Conservation (phyloP, 1,140 invertebrate species). For the Drosophila varians region DNA sequence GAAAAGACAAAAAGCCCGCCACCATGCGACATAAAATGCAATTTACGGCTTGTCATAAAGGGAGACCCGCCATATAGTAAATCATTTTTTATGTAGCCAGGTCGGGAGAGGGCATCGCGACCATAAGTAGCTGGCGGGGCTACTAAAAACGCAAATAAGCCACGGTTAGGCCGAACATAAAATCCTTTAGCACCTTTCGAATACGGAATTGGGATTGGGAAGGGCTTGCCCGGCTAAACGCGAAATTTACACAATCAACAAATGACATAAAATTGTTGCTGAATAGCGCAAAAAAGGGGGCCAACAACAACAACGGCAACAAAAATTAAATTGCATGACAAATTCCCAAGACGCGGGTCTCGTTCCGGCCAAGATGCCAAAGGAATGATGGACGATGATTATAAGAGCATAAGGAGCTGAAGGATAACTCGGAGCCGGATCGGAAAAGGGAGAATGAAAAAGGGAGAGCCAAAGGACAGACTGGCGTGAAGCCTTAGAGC, state of each 20-base stretch:
- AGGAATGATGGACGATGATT: constrained; percentile 77
- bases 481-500: neutral
- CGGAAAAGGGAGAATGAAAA: neutral
- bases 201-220: constrained; percentile 24
- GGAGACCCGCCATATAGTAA: constrained; percentile 78
- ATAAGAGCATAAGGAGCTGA: constrained; percentile 44
- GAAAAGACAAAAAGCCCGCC: constrained; percentile 27
- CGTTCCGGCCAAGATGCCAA: constrained; percentile 28
- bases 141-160: constrained; percentile 78
- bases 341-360: constrained; percentile 57
- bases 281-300: constrained; percentile 38
- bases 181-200: constrained; percentile 81
- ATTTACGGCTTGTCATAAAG: constrained; percentile 81
- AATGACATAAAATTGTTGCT: constrained; percentile 77
- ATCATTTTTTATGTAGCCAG: constrained; percentile 79
- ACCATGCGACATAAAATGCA: constrained; percentile 80
- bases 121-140: constrained; percentile 53
- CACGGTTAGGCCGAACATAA: constrained; percentile 73
- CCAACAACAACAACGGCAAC: constrained; percentile 5
- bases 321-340: constrained; percentile 73
- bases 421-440: constrained; percentile 1
- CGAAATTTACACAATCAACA: constrained; percentile 79
- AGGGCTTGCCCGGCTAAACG: constrained; percentile 56
- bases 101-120: constrained; percentile 27
- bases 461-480: neutral